Conservation (phyloP, 2,113 vertebrate species). For the Cebus imitator region DNA sequence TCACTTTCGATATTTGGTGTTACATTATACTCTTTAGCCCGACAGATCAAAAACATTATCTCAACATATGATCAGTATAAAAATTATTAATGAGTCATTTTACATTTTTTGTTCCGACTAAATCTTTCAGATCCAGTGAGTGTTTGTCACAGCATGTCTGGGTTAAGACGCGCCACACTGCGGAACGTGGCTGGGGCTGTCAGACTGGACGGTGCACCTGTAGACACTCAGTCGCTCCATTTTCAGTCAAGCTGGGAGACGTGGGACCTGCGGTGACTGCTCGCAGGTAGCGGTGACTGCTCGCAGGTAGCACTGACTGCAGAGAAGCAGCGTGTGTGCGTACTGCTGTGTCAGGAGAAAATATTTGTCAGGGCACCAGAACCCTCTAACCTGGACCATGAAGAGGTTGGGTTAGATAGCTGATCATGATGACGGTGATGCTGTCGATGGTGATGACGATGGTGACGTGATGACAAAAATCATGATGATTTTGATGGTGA, state of each 20-base stretch:
- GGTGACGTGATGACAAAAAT: too few relatives aligned
- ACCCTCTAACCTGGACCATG: background rate
- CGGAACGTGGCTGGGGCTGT: accelerated
- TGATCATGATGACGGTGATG: background rate
- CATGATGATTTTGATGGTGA: accelerated
- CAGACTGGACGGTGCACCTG: accelerated
- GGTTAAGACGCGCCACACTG: accelerated
- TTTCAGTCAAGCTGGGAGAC: background rate
- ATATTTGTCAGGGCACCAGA: background rate
- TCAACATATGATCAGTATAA: background rate
- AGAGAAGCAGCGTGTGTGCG: accelerated
- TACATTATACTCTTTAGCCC: background rate
- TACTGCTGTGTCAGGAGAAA: background rate
- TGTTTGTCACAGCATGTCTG: background rate
- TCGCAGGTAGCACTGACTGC: accelerated
- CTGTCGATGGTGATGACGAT: background rate
- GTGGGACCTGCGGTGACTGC: accelerated
- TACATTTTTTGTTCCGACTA: background rate
- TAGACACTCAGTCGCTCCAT: background rate
- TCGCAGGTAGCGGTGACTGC: accelerated
- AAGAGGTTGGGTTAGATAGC: background rate
- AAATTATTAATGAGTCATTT: background rate
- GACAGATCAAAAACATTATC: background rate
- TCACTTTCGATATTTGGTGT: background rate
- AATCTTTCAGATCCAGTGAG: background rate